These are phyloP conservation scores for Willisornis vidua DNA, from an alignment of 2,113 vertebrate species.

Conservation along the genomic window DNA sequence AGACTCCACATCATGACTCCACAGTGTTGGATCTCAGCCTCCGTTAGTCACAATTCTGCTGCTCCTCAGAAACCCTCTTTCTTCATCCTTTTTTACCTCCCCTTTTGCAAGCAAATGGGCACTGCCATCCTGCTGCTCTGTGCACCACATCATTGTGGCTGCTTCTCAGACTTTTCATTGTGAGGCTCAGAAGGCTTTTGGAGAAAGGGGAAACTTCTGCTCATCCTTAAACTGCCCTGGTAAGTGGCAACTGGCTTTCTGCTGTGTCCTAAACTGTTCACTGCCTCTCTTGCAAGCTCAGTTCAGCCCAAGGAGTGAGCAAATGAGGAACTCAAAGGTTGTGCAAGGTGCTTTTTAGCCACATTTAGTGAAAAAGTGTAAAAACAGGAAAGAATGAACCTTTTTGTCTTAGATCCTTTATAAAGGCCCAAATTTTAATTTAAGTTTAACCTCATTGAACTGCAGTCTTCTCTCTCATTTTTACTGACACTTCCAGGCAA, in stretches of 20 bases:
- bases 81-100: neutral
- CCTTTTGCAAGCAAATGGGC: neutral
- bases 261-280: neutral
- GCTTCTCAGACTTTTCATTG: neutral
- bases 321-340: neutral
- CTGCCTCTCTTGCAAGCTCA: neutral
- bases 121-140: accelerated
- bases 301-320: neutral
- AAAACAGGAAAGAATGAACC: neutral
- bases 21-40: neutral
- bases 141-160: accelerated
- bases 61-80: neutral
- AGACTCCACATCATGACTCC: neutral
- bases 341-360: neutral
- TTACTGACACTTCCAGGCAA: neutral
- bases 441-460: neutral
- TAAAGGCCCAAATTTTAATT: neutral
- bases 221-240: neutral
- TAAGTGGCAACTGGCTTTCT: neutral
- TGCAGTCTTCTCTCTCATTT: neutral
- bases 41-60: neutral
- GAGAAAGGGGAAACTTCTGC: neutral
- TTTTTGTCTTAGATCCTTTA: neutral
- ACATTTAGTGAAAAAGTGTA: neutral
- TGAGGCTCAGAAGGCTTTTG: neutral